Base-by-base conservation (phyloP, 1,140 invertebrate genomes). In the Notospermus geniculatus region DNA sequence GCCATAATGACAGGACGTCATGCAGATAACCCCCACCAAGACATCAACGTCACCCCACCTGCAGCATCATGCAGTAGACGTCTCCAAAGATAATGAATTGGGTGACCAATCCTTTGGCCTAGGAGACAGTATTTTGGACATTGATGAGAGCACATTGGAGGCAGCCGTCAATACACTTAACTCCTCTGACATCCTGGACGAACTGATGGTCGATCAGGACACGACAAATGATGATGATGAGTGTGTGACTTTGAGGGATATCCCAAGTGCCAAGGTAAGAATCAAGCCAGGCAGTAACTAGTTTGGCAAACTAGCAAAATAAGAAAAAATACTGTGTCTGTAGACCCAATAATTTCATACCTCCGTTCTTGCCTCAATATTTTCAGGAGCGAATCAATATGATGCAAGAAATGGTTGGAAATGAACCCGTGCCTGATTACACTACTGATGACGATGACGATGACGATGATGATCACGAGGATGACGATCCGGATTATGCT, bases 1-100 rank as follows among this genome's bases (percentile, higher is more conserved):
- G 39, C 19, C 39, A 19, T 43, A 43, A 43, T 43, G 39, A 43
- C 39, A 13, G 39, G 39, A 43, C n/a, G n/a, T n/a, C n/a, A n/a
- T n/a, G n/a, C n/a, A n/a, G n/a, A n/a, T n/a, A n/a, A n/a, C n/a
- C n/a, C n/a, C n/a, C n/a, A n/a, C n/a, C n/a, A n/a, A n/a, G n/a
- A n/a, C n/a, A n/a, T n/a, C n/a, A n/a, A n/a, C n/a, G n/a, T n/a
- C n/a, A n/a, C n/a, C n/a, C n/a, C n/a, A n/a, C n/a, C n/a, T n/a
- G n/a, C n/a, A n/a, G n/a, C n/a, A n/a, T n/a, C n/a, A n/a, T n/a
- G n/a, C n/a, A n/a, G n/a, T n/a, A n/a, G n/a, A n/a, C n/a, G n/a
- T n/a, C n/a, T n/a, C n/a, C n/a, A n/a, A n/a, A 43, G 39, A 43
- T 43, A 43, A 13, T 13, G 39, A 43, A 43, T 43, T 43, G 39